Evolutionary conservation across 2,888 invertebrate genomes (phyloP), one percentile per base, ranked within the genome.

Genomic region (Pelosia muscerda): DNA sequence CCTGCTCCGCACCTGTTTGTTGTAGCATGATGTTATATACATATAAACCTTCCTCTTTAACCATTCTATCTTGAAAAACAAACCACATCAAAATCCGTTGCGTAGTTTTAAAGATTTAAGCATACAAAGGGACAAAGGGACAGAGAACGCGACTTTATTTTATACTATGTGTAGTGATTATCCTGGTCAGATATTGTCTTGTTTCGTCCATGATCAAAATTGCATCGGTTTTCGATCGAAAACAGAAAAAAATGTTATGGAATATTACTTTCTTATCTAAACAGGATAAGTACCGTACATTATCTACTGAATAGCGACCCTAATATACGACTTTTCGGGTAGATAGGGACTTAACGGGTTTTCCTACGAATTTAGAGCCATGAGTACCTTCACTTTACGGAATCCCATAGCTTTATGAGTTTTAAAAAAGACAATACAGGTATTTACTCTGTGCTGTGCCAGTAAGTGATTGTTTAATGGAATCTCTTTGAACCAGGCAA

Each of bases 231-330:
- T 9, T 49, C 49, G n/a, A 49, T n/a, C 49, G 49, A n/a, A n/a
- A 49, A 49, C 49, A 19, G 19, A 49, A 49, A 49, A 13, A 15
- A 5, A n/a, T 49, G 8, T 49, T 19, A 49, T 49, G n/a, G 49
- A 49, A 49, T 49, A 49, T 49, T 49, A 49, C n/a, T 49, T 49
- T 49, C n/a, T 49, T 49, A 49, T 49, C 49, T n/a, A 49, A 49
- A 49, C 49, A 49, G 49, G 49, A n/a, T 49, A 49, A 49, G 49
- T n/a, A 49, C n/a, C 9, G 49, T 49, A 19, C 49, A 49, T 49
- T 49, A 49, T 49, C 49, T 49, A 49, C n/a, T 19, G 49, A 2
- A 49, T 49, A 49, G n/a, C 49, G 19, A n/a, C 49, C 49, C n/a
- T 49, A 49, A n/a, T 49, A 49, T n/a, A 49, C 49, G 49, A n/a